phyloP scores from a whole-genome alignment of 2,888 invertebrate genomes.

The Rhingia campestris region DNA sequence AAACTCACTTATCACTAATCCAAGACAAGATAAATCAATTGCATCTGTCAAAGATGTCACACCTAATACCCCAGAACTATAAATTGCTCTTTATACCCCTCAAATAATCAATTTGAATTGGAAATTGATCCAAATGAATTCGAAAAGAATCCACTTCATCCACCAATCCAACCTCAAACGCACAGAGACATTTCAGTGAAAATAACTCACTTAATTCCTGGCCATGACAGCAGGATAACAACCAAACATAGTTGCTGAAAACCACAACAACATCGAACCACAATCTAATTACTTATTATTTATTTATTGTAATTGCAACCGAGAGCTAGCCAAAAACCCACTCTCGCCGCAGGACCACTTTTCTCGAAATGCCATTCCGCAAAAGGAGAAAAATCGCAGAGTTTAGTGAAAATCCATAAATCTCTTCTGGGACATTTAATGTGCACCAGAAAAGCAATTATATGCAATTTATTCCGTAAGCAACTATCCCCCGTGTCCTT shows the following conservation, averaged over 20 bases:
- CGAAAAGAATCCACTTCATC: slow-evolving; percentile 35
- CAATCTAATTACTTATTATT: slow-evolving; percentile 76
- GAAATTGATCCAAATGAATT: slow-evolving; percentile 61
- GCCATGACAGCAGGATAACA: slow-evolving; percentile 67
- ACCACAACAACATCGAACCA: slow-evolving; percentile 63
- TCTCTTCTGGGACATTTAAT: slow-evolving; percentile 80
- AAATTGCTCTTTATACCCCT: slow-evolving; percentile 44
- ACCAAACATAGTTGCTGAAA: slow-evolving; percentile 50
- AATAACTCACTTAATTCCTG: slow-evolving; percentile 72
- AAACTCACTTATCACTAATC: slow-evolving; percentile 1
- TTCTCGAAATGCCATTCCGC: slow-evolving; percentile 42
- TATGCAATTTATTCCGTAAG: slow-evolving; percentile 80
- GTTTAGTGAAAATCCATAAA: slow-evolving; percentile 76
- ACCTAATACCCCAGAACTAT: slow-evolving; percentile 51
- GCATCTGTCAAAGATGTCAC: slow-evolving; percentile 50
- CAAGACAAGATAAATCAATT: slow-evolving; percentile 55
- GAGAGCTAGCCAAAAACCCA: slow-evolving; percentile 30
- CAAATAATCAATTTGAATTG: slow-evolving; percentile 73
- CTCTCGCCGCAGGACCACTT: slow-evolving; percentile 43
- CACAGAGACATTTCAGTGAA: slow-evolving; percentile 13
- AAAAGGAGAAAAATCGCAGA: slow-evolving; percentile 26
- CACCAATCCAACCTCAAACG: not conserved
- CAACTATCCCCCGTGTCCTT: slow-evolving; percentile 56
- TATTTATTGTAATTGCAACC: slow-evolving; percentile 72
- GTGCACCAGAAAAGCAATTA: slow-evolving; percentile 79